These are phyloP conservation scores for Ditylenchus weischeri DNA, from an alignment of 2,888 invertebrate genomes.

Conservation along the genomic window DNA sequence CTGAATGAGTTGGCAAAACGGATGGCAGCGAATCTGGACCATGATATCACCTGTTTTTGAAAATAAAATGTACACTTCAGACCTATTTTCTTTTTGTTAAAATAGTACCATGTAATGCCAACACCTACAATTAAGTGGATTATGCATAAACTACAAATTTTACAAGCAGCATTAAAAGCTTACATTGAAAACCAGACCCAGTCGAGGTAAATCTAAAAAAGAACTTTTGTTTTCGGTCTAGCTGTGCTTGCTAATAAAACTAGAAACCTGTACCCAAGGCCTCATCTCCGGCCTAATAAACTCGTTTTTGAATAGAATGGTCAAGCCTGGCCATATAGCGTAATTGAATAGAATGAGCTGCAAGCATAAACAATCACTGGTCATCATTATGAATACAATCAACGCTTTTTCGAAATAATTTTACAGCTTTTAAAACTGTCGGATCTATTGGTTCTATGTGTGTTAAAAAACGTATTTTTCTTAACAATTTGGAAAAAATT, in stretches of 20 bases:
- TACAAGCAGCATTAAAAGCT: too few species aligned
- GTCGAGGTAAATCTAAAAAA: conserved; percentile 47
- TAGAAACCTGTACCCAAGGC: conserved; percentile 47
- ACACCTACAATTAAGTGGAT: too few species aligned
- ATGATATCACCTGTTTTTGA: conserved; percentile 37
- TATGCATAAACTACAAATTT: too few species aligned
- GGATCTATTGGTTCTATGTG: too few species aligned
- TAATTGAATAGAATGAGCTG: conserved; percentile 50
- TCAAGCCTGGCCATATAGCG: conserved; percentile 51
- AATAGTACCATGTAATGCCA: too few species aligned
- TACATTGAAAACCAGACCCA: conserved; percentile 56
- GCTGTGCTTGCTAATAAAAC: background rate
- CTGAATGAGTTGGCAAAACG: conserved; percentile 44
- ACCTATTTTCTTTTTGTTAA: too few species aligned
- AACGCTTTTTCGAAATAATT: too few species aligned
- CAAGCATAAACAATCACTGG: background rate
- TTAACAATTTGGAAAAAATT: too few species aligned
- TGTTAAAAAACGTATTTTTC: too few species aligned
- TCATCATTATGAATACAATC: too few species aligned
- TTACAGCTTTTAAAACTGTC: too few species aligned
- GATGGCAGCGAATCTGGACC: conserved; percentile 54
- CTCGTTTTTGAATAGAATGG: conserved; percentile 50
- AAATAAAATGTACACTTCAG: too few species aligned
- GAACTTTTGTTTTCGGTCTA: background rate
- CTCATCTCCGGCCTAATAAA: conserved; percentile 41